A percentile compares a stretch with the other conserved stretches of the same genome.
phyloP scores from a whole-genome alignment of 2,888 invertebrate species.

The Napeogenes inachia region DNA sequence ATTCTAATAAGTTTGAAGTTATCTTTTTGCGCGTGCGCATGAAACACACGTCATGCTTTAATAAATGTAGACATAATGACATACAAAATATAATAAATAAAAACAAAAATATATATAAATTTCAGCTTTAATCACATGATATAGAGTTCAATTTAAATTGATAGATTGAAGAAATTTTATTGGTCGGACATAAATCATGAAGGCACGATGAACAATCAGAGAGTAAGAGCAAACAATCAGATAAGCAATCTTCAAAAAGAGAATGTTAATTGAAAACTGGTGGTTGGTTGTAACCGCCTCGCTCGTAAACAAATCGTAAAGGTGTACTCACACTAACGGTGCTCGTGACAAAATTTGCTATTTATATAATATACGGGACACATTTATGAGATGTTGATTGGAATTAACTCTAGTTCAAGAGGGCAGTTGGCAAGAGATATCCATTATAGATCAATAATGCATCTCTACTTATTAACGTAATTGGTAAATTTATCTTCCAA shows the following conservation, averaged over 20 bases:
- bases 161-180: constrained; percentile 25
- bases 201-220: constrained; percentile 35
- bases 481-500: too few relatives aligned
- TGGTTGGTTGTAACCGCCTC: constrained; percentile 27
- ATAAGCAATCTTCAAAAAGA: constrained; percentile 38
- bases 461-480: too few relatives aligned
- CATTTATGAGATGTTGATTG: too few relatives aligned
- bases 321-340: constrained; percentile 14
- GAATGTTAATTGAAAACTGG: constrained; percentile 37
- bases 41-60: constrained; percentile 28
- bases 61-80: constrained; percentile 33
- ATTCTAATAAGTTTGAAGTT: constrained; percentile 19
- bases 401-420: too few relatives aligned
- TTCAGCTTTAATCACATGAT: neutral
- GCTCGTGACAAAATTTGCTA: neutral
- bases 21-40: constrained; percentile 27
- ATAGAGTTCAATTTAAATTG: constrained; percentile 15
- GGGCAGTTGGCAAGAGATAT: too few relatives aligned
- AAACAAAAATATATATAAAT: neutral
- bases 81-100: constrained; percentile 26
- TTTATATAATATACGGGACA: neutral
- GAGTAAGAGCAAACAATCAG: constrained; percentile 36
- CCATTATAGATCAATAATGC: too few relatives aligned
- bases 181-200: constrained; percentile 34
- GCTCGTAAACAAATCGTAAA: constrained; percentile 24